Evolutionary conservation across 2,888 invertebrate genomes (phyloP), one percentile per base, ranked within the genome.

Genomic region (Andrena fulva): DNA sequence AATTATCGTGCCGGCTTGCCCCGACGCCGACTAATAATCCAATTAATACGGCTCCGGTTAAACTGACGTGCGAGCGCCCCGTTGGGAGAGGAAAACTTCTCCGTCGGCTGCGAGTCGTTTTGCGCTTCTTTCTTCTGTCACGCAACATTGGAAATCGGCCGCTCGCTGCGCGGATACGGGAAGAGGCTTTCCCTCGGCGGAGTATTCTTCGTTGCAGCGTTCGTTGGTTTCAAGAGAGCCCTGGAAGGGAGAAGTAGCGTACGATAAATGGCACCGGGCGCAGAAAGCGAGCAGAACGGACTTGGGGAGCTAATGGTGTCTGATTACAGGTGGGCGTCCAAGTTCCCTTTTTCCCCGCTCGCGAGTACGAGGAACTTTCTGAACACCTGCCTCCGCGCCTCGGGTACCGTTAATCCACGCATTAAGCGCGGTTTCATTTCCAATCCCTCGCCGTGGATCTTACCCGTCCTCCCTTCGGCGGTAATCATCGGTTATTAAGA

Each of bases 401-500:
- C 66, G 48, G 12, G 35, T 84, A 70, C 84, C 84, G 84, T 84
- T 84, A 84, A 84, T 84, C 73, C 54, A 62, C 67, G 77, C 70
- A 80, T 67, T 77, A 84, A 83, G 70, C 54, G 77, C 24, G 70
- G 72, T 71, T 84, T 73, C 80, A 54, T 80, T 84, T 59, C 80
- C 63, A 64, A 84, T 84, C 73, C 80, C n/a, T 52, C 63, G 20
- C 27, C 10, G 67, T 54, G 80, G 77, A 62, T 80, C 73, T 73
- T 84, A 66, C 71, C 73, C 77, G 63, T 74, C 79, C 50, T 29
- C 42, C 42, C 52, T 20, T 12, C 33, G 60, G 16, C 31, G 42
- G 71, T 82, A 84, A 84, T 84, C 80, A 84, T 67, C 80, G 80
- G 83, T 80, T 79, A 82, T 82, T 84, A 84, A 82, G 79, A 82